Evolutionary conservation across 1,140 invertebrate species (phyloP), one percentile per base, ranked within the genome.

Genomic region (Druon quercuslanigerum): DNA sequence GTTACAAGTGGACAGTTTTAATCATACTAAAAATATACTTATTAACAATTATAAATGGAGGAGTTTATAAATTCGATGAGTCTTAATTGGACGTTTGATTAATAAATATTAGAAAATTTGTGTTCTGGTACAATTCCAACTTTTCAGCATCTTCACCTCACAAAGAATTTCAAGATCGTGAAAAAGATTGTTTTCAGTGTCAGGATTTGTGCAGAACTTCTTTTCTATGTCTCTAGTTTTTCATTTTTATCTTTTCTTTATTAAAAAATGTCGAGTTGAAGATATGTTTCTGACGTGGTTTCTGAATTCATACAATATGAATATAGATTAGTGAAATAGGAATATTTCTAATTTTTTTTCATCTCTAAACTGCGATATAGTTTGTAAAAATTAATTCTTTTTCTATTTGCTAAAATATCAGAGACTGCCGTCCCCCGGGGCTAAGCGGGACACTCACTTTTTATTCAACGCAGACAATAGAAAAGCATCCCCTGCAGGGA

Each of bases 71-170:
- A 46, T 46, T 16, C 25, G 57, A 33, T 40, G 13, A 40, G 33
- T 16, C 14, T 40, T 66, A 66, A 66, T 66, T 66, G 60, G 60
- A 14, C 20, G 13, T 33, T 16, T 66, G 60, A 66, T 66, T 66
- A 66, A 66, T 66, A 66, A 33, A 40, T 66, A 16, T 40, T 66
- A 7, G 33, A 9, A n/a, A 66, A 66, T 66, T 66, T 66, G 40
- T 66, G 33, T 40, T 40, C 20, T 66, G 60, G 16, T 16, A n/a
- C 33, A n/a, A 6, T 66, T 66, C 33, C 60, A 66, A 66, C 16
- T 66, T 40, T 8, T 46, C 40, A n/a, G 20, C 5, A 5, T 66
- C 40, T 66, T 66, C 60, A 25, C 7, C 25, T 66, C 40, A 3
- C 40, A 33, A 40, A 25, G 5, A 60, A 57, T 60, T 33, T 60